phyloP scores from a whole-genome alignment of 1,140 invertebrate genomes.

The Eufriesea mexicana region DNA sequence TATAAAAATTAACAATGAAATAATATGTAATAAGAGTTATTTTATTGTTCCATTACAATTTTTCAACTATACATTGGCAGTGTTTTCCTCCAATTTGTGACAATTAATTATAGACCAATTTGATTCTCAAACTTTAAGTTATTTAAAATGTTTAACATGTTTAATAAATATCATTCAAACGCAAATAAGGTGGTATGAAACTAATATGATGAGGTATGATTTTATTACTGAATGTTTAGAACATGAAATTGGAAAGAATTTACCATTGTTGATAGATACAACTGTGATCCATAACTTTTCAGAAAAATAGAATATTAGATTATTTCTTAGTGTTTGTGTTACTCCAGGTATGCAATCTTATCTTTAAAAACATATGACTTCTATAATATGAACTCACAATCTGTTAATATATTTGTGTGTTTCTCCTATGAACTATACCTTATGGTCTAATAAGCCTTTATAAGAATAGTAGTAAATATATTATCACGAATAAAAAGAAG shows the following conservation, averaged over 20 bases:
- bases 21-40: background rate
- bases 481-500: conserved; percentile 12
- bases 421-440: conserved; percentile 38
- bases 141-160: conserved; percentile 47
- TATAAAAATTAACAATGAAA: conserved; percentile 8
- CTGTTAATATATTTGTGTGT: conserved; percentile 26
- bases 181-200: conserved; percentile 40
- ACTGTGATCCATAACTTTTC: conserved; percentile 62
- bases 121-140: conserved; percentile 67
- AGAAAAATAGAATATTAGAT: conserved; percentile 73
- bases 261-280: conserved; percentile 65
- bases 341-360: conserved; percentile 74
- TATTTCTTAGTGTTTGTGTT: conserved; percentile 70
- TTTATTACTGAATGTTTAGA: conserved; percentile 52
- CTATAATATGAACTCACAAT: conserved; percentile 39
- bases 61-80: conserved; percentile 31
- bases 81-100: conserved; percentile 31
- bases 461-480: conserved; percentile 34
- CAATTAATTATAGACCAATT: conserved; percentile 23
- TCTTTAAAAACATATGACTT: conserved; percentile 46
- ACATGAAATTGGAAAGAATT: conserved; percentile 50
- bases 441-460: conserved; percentile 54
- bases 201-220: conserved; percentile 44
- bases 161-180: conserved; percentile 31
- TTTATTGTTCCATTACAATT: background rate